Evolutionary conservation across 2,113 vertebrate species (phyloP), one percentile per base, ranked within the genome.

Genomic region (Amia ocellicauda): DNA sequence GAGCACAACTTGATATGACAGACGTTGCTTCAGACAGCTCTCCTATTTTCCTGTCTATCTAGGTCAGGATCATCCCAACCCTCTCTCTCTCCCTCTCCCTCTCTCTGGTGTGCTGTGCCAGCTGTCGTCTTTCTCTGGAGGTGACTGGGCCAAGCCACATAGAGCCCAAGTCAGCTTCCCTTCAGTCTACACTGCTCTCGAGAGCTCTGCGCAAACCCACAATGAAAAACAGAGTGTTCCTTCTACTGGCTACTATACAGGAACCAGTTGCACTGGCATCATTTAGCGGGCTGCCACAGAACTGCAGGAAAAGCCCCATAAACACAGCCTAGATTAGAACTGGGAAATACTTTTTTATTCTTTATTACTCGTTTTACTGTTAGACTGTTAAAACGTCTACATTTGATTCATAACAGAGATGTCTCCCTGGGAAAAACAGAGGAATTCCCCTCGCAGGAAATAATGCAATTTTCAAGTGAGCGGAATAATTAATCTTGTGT

Each of bases 11-110:
- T 36, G 5, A 36, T 36, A 36, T 10, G 51, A 57, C 43, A 45
- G 19, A 61, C 67, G 4, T 4, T 54, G 20, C 49, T 63, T 58
- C 50, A 28, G 16, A 53, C 68, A 60, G 64, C 69, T 74, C 69
- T 41, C 66, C 27, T 19, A 27, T 67, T 76, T 69, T 69, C 60
- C 19, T 74, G 1, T 54, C 57, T 72, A 83, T 82, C 73, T 83
- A 74, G 82, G 83, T 84, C 82, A 80, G 67, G 60, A 75, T 73
- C 67, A 71, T 42, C 70, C 78, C 76, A 77, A 80, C 81, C 81
- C 80, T 75, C 72, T 58, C 59, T 72, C 54, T 75, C n/a, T 5
- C 54, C 23, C 3, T 59, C 16, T 50, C 26, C 13, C 19, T 51
- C 56, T 29, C 41, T n/a, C 28, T 41, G 13, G 8, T 8, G 40